Conservation (phyloP, 2,888 invertebrate species). For the Pristionchus entomophagus region DNA sequence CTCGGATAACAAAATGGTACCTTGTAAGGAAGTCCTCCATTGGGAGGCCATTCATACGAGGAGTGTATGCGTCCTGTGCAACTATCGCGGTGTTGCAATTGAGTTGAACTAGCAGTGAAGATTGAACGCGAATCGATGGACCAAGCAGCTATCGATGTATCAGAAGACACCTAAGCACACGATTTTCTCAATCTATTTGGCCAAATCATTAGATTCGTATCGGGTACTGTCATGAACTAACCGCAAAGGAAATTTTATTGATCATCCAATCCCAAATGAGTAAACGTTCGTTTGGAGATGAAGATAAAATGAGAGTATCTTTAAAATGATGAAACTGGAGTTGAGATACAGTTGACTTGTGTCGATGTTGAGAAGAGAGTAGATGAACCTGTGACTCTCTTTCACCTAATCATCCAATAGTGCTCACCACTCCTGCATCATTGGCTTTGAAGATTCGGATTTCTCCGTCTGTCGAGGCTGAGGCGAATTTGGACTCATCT, state of each 20-base stretch:
- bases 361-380: neutral
- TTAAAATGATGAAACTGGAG: slow-evolving; percentile 22
- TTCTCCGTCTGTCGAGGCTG: slow-evolving; percentile 26
- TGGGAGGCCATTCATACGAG: no score
- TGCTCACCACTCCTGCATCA: neutral
- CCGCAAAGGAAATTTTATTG: neutral
- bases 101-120: neutral
- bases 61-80: neutral
- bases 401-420: neutral
- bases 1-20: neutral
- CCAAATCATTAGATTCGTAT: neutral
- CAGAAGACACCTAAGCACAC: neutral
- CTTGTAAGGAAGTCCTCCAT: neutral
- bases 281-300: neutral
- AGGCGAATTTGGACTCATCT: slow-evolving; percentile 21
- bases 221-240: no score
- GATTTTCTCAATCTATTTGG: neutral
- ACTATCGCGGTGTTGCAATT: neutral
- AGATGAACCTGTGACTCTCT: slow-evolving; percentile 3
- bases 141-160: neutral
- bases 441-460: slow-evolving; percentile 14
- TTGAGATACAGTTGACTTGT: slow-evolving; percentile 1
- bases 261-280: slow-evolving; percentile 34
- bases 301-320: slow-evolving; percentile 17
- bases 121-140: neutral